These are phyloP conservation scores for Ursus arctos DNA, from an alignment of 2,113 vertebrate species.

Conservation along the genomic window DNA sequence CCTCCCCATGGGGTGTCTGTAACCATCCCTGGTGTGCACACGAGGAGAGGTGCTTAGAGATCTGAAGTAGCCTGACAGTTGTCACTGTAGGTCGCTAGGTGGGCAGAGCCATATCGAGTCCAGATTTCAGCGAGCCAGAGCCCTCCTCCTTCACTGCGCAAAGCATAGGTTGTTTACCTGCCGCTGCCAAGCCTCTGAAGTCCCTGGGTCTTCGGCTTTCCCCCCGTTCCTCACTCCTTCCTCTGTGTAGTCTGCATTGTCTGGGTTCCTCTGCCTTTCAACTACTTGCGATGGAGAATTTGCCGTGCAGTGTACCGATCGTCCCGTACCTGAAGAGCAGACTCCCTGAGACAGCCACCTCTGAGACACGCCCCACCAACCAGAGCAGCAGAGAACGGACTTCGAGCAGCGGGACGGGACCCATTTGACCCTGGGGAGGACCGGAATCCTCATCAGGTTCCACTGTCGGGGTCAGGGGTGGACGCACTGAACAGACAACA, in stretches of 20 bases:
- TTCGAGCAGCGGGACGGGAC: fast-evolving
- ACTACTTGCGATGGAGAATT: too few relatives aligned
- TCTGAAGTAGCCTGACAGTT: background rate
- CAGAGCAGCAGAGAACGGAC: fast-evolving
- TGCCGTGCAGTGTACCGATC: background rate
- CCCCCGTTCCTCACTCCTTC: fast-evolving
- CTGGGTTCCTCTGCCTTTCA: background rate
- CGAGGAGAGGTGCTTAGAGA: background rate
- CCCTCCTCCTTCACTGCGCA: background rate
- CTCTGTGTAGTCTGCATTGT: background rate
- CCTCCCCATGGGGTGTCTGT: fast-evolving
- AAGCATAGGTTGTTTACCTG: fast-evolving
- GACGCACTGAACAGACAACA: background rate
- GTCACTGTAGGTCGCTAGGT: background rate
- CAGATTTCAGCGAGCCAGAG: fast-evolving
- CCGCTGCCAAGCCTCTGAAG: background rate
- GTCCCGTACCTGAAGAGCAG: fast-evolving
- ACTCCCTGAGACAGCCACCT: background rate
- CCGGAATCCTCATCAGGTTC: background rate
- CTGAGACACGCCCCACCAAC: fast-evolving
- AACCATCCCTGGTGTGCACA: too few relatives aligned
- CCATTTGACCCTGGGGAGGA: background rate
- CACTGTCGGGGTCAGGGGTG: background rate
- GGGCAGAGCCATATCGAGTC: background rate
- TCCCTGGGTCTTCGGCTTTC: background rate